Conservation (phyloP, 2,113 vertebrate species). For the Todiramphus saurophagus region DNA sequence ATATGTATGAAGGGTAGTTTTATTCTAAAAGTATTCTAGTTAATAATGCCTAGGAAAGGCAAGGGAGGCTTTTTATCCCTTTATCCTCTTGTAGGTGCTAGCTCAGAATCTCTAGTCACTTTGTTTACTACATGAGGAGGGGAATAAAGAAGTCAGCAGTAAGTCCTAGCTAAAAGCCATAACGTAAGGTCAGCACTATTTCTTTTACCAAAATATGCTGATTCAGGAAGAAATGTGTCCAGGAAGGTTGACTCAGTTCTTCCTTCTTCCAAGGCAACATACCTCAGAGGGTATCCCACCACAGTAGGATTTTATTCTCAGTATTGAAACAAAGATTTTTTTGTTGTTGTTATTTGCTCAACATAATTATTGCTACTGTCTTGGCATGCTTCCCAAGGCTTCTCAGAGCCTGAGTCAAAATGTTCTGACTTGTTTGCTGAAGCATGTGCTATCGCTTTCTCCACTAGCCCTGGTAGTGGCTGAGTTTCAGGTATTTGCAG, state of each 20-base stretch:
- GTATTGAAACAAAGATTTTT: background rate
- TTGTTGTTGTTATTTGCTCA: background rate
- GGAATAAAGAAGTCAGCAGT: background rate
- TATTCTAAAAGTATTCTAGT: background rate
- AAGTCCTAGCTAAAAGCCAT: background rate
- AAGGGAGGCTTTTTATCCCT: background rate
- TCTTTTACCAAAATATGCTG: background rate
- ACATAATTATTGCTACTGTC: background rate
- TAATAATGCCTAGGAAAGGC: background rate
- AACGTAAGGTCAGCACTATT: background rate
- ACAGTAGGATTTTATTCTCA: background rate
- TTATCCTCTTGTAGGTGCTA: background rate
- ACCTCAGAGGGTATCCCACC: background rate
- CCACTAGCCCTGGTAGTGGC: background rate
- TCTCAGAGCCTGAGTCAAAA: rapidly evolving
- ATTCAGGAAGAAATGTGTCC: background rate
- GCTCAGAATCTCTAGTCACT: background rate
- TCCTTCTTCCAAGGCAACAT: background rate
- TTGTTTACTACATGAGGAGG: background rate
- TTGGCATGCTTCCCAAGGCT: background rate
- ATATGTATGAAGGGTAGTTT: background rate
- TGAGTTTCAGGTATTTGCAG: background rate
- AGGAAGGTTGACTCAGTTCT: background rate
- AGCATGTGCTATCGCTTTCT: background rate
- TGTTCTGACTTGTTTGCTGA: background rate